Percentiles rank a stretch among this genome's conserved stretches.
phyloP scores from a whole-genome alignment of 2,888 invertebrate species.

The Nowickia ferox region DNA sequence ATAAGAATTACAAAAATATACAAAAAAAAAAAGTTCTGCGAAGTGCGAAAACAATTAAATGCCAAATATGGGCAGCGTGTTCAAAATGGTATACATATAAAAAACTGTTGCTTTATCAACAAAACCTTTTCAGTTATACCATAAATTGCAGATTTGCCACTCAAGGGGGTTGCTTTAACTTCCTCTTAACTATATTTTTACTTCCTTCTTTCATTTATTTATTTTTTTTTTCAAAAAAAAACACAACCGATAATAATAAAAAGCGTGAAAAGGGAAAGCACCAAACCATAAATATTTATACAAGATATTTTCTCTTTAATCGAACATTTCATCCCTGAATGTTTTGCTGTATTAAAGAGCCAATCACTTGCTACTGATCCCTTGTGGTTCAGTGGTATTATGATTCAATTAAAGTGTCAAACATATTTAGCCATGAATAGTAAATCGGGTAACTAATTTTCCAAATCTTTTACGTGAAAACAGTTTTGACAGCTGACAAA shows the following conservation, averaged over 20 bases:
- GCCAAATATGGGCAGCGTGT: too few species aligned
- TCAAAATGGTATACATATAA: too few species aligned
- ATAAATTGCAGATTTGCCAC: not conserved
- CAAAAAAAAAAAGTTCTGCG: too few species aligned
- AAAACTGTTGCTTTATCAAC: too few species aligned
- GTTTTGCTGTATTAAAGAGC: not conserved
- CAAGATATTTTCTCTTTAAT: not conserved
- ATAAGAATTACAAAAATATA: too few species aligned
- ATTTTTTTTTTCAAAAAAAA: not conserved
- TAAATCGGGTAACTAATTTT: slow-evolving; percentile 1
- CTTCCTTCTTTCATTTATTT: not conserved
- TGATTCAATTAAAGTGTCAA: slow-evolving; percentile 69
- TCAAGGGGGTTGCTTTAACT: not conserved
- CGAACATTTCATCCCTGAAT: slow-evolving; percentile 12
- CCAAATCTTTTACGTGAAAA: slow-evolving; percentile 19
- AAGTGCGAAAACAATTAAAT: too few species aligned
- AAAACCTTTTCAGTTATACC: not conserved
- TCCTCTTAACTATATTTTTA: not conserved
- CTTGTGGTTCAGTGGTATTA: slow-evolving; percentile 57
- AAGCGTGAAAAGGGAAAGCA: not conserved
- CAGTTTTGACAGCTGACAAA: slow-evolving; percentile 30
- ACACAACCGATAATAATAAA: slow-evolving; percentile 13
- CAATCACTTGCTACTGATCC: slow-evolving; percentile 56
- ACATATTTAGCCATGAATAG: slow-evolving; percentile 33
- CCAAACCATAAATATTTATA: not conserved